phyloP scores from a whole-genome alignment of 2,888 invertebrate species.

The Catocala fraxini region DNA sequence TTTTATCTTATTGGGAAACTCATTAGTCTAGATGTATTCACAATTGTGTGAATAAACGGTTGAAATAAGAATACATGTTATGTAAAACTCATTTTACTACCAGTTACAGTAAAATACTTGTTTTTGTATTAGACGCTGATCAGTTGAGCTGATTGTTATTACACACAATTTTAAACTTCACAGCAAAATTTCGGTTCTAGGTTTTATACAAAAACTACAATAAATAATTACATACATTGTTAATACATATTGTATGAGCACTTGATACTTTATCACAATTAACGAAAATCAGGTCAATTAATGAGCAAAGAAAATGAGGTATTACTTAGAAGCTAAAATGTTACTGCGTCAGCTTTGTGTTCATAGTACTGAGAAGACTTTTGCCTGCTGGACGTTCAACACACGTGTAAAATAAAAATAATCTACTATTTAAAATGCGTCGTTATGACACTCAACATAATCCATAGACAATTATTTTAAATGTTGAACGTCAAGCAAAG shows the following conservation, averaged over 20 bases:
- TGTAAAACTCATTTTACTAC: not conserved
- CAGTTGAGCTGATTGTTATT: constrained; percentile 56
- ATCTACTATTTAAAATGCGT: no score
- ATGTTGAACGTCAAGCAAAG: constrained; percentile 24
- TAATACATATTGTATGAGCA: constrained; percentile 44
- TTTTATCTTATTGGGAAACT: constrained; percentile 10
- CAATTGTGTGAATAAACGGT: not conserved
- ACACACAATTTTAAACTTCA: constrained; percentile 41
- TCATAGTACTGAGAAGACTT: constrained; percentile 10
- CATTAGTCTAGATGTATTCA: constrained; percentile 13
- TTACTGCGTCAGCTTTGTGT: constrained; percentile 5
- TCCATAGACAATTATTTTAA: not conserved
- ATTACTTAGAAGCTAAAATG: constrained; percentile 17
- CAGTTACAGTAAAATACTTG: not conserved
- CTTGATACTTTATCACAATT: constrained; percentile 30
- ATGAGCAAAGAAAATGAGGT: constrained; percentile 23
- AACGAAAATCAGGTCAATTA: constrained; percentile 28
- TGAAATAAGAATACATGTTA: no score
- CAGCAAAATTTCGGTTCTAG: constrained; percentile 37
- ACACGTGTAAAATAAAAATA: no score
- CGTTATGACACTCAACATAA: no score
- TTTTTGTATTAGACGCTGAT: constrained; percentile 35
- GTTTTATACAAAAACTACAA: constrained; percentile 35
- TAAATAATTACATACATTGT: constrained; percentile 44
- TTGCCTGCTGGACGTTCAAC: constrained; percentile 23